Evolutionary conservation across 2,113 vertebrate genomes (phyloP), one percentile per base, ranked within the genome.

Genomic region (Indri indri): DNA sequence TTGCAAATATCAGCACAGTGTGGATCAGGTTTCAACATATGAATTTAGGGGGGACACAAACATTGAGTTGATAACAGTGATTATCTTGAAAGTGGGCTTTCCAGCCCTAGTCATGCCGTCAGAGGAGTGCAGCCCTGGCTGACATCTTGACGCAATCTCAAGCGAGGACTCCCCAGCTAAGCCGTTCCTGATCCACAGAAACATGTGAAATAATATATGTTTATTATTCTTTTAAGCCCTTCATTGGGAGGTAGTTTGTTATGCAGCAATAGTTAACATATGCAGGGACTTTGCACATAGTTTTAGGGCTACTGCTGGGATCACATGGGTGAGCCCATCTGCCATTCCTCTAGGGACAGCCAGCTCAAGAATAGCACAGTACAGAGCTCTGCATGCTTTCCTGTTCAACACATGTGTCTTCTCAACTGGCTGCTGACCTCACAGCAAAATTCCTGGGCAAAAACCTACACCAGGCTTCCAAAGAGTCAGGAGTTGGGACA

Each of bases 401-500:
- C 90, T 63, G 83, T 50, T 47, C 20, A 18, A 71, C 32, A 82
- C n/a, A 63, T 63, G 77, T 10, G 4, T 89, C 90, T 83, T 32
- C 50, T 85, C 50, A 20, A 40, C 27, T 27, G 37, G 85, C 91
- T 90, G 70, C 93, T 88, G 88, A 95, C 85, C 84, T 81, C 82
- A 73, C 20, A 45, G 54, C 59, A 71, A 87, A 83, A 91, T 90
- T 76, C 74, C 76, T 34, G 45, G 16, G 70, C 40, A 54, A 85
- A 95, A 87, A 30, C 47, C 65, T 47, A 76, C 22, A 68, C 13
- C 2, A 23, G 14, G 70, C 74, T 68, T 86, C 81, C 65, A 40
- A 80, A 91, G 84, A 87, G 30, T 42, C 25, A 16, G 27, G 70
- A 34, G 14, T 0, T 59, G 42, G 18, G 45, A n/a, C 42, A 30